These are phyloP conservation scores for Perithous albicinctus DNA, from an alignment of 2,888 invertebrate genomes.

Conservation along the genomic window DNA sequence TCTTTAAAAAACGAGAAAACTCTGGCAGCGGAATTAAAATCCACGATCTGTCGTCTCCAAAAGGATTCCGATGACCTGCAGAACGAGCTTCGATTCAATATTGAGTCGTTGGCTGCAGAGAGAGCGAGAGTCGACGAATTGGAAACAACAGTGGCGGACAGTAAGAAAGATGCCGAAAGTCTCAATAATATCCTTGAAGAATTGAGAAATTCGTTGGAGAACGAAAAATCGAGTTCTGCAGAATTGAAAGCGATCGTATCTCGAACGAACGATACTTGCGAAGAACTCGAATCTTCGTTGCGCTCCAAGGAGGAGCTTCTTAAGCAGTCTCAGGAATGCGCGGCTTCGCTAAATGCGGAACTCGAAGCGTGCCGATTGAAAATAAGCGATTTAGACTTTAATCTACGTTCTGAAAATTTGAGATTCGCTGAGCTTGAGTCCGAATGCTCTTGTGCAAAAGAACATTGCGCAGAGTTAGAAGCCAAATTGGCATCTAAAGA, in stretches of 20 bases:
- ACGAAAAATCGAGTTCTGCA: slow-evolving; percentile 26
- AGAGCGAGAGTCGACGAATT: slow-evolving; percentile 37
- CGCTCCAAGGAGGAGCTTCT: slow-evolving; percentile 27
- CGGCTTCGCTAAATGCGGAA: slow-evolving; percentile 11
- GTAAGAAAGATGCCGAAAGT: slow-evolving; percentile 6
- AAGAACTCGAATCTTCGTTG: slow-evolving; percentile 45
- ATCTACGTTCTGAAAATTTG: background rate
- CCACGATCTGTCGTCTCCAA: slow-evolving; percentile 11
- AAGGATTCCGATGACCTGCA: slow-evolving; percentile 2
- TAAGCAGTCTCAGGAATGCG: slow-evolving; percentile 1
- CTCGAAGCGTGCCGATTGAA: slow-evolving; percentile 12
- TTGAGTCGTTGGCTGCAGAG: slow-evolving; percentile 29
- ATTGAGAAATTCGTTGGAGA: slow-evolving; percentile 21
- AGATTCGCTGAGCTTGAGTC: slow-evolving; percentile 18
- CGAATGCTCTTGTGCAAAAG: background rate
- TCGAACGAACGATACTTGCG: slow-evolving; percentile 11
- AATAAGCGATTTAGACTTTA: slow-evolving; percentile 28
- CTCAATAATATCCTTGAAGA: slow-evolving; percentile 21
- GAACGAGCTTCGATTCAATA: slow-evolving; percentile 1
- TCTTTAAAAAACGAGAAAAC: slow-evolving; percentile 62
- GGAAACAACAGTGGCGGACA: slow-evolving; percentile 1
- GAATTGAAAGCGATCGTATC: slow-evolving; percentile 22
- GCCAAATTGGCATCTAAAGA: background rate
- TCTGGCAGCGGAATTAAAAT: slow-evolving; percentile 52
- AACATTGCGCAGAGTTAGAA: slow-evolving; percentile 1